Evolutionary conservation across 1,140 invertebrate species (phyloP), one percentile per base, ranked within the genome.

Genomic region (Meloidogyne hapla): DNA sequence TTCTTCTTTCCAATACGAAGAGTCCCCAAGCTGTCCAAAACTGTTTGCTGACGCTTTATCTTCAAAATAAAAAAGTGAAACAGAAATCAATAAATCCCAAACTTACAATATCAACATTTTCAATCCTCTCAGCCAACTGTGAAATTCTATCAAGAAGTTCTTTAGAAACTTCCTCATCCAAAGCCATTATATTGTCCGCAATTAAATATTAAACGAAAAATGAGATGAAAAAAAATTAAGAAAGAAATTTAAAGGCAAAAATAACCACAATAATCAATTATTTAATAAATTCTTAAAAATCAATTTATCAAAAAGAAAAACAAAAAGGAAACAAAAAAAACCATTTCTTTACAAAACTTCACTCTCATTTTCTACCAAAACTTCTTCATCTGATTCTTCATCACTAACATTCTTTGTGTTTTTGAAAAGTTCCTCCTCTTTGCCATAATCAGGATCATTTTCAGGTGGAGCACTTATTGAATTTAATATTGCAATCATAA

Each of bases 1-100:
- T 78, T 78, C 2, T 33, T 67, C 66, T 77, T 77, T n/a, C 77
- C 77, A 33, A 77, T 64, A 1, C 77, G 77, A n/a, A 77, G 79
- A 5, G 74, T 75, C 2, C n/a, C 62, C 33, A 75, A 23, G 2
- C 74, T 40, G 38, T 76, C 73, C 38, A 75, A 45, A 15, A 75
- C 71, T 23, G 48, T 25, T 23, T 61, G 38, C 2, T 75, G 67
- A 23, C 71, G 61, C 8, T 40, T 23, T 28, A 64, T 56, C 71
- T 74, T 15, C 15, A 70, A 45, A 15, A 42, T 10, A 64, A n/a
- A 64, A 26, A 64, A 64, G 9, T 23, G 0, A 10, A n/a, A n/a
- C n/a, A 64, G 12, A 10, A 9, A 33, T 6, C 33, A 33, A 33
- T 33, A 33, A 33, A 33, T 33, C 9, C 9, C 12, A 56, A n/a